Conservation (phyloP, 2,888 invertebrate genomes). For the Noctua fimbriata region DNA sequence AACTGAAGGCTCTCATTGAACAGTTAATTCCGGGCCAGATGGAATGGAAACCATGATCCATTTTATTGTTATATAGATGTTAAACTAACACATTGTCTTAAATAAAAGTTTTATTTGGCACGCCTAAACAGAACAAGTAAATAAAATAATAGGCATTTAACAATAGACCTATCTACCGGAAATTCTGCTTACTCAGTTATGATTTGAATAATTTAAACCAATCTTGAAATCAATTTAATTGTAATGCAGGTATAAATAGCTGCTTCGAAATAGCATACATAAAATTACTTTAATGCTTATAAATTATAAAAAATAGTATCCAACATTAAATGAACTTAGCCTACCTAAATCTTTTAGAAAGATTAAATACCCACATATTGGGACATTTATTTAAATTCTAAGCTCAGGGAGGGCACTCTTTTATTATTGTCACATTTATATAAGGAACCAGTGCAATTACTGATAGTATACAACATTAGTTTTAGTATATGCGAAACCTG, state of each 20-base stretch:
- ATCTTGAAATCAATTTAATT: slow-evolving; percentile 1
- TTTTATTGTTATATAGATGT: slow-evolving; percentile 43
- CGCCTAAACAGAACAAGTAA: background rate
- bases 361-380: slow-evolving; percentile 21
- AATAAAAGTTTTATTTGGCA: slow-evolving; percentile 28
- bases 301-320: slow-evolving; percentile 32
- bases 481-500: too few species aligned
- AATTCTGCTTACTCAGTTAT: background rate
- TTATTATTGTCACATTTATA: slow-evolving; percentile 5
- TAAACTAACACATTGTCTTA: slow-evolving; percentile 23
- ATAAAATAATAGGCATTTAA: background rate
- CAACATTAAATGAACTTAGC: slow-evolving; percentile 10
- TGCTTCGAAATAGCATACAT: background rate
- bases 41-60: slow-evolving; percentile 59
- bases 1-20: slow-evolving; percentile 79
- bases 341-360: slow-evolving; percentile 46
- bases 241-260: background rate
- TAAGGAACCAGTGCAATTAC: background rate
- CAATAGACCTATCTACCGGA: background rate
- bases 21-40: slow-evolving; percentile 70
- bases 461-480: background rate
- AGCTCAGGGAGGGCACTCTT: slow-evolving; percentile 26
- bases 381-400: slow-evolving; percentile 14
- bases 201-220: background rate
- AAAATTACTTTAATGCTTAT: background rate